Percentiles rank a stretch among this genome's conserved stretches.
phyloP scores from a whole-genome alignment of 64 coral and sea anemone genomes.

The Stichodactyla mertensii region DNA sequence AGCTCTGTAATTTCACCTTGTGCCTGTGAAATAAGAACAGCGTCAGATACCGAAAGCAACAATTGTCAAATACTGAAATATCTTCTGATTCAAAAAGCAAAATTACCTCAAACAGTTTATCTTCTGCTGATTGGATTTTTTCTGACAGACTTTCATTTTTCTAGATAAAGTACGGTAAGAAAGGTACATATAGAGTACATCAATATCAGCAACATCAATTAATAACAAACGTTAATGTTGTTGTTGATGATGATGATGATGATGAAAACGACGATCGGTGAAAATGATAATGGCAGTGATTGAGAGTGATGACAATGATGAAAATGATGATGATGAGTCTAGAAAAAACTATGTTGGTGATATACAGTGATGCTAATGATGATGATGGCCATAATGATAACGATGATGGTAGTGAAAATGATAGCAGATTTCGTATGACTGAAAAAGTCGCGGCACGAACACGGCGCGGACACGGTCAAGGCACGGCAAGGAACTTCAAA shows the following conservation, averaged over 20 bases:
- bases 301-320: background rate
- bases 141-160: background rate
- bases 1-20: conserved; percentile 41
- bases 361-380: background rate
- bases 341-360: background rate
- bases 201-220: background rate
- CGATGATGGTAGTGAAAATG: no score
- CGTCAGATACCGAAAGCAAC: background rate
- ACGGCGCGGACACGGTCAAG: no score
- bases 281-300: background rate
- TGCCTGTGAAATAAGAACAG: background rate
- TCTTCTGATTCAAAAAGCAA: background rate
- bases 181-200: background rate
- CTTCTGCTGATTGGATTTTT: background rate
- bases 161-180: background rate
- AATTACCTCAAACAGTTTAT: conserved; percentile 2
- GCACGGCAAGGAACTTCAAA: no score
- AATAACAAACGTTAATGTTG: background rate
- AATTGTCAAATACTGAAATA: background rate
- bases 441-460: no score
- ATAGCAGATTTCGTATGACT: no score
- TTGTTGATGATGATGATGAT: background rate
- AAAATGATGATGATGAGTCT: background rate
- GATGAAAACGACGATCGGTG: background rate
- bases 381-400: background rate